Percentiles rank a stretch among this genome's conserved stretches.
phyloP scores from a whole-genome alignment of 2,113 vertebrate species.

The Tylochromis polylepis region DNA sequence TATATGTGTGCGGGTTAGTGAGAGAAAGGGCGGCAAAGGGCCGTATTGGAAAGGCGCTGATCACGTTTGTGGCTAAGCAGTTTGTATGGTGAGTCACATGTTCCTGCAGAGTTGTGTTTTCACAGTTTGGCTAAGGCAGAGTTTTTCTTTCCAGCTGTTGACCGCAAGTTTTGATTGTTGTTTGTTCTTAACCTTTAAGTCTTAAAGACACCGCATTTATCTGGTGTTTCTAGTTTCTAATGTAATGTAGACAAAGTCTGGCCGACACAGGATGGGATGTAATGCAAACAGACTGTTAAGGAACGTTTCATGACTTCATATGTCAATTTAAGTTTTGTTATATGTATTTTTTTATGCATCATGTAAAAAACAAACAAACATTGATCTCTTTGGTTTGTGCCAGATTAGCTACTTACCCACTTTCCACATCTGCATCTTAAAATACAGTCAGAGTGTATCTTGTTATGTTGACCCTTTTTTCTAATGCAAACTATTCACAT shows the following conservation, averaged over 20 bases:
- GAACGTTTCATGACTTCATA: background rate
- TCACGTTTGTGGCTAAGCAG: conserved; percentile 55
- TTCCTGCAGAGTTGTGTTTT: conserved; percentile 52
- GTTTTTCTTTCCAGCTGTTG: conserved; percentile 22
- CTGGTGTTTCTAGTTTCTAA: background rate
- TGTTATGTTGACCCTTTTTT: background rate
- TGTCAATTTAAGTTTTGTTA: background rate
- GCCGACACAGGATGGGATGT: background rate
- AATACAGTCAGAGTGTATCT: background rate
- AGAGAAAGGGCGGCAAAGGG: conserved; percentile 15
- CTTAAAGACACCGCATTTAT: background rate
- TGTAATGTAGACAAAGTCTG: background rate
- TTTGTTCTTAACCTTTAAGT: conserved; percentile 30
- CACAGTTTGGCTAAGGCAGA: conserved; percentile 24
- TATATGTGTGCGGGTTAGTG: conserved; percentile 10
- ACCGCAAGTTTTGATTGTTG: conserved; percentile 25
- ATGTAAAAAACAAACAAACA: background rate
- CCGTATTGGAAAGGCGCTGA: conserved; percentile 35
- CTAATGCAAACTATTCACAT: background rate
- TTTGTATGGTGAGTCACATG: conserved; percentile 64
- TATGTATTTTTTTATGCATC: background rate
- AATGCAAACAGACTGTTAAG: background rate
- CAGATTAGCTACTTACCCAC: background rate
- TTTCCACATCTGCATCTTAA: background rate
- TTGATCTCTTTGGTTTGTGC: background rate